These are phyloP conservation scores for Thomomys bottae DNA, from an alignment of 2,113 vertebrate genomes.

Conservation along the genomic window DNA sequence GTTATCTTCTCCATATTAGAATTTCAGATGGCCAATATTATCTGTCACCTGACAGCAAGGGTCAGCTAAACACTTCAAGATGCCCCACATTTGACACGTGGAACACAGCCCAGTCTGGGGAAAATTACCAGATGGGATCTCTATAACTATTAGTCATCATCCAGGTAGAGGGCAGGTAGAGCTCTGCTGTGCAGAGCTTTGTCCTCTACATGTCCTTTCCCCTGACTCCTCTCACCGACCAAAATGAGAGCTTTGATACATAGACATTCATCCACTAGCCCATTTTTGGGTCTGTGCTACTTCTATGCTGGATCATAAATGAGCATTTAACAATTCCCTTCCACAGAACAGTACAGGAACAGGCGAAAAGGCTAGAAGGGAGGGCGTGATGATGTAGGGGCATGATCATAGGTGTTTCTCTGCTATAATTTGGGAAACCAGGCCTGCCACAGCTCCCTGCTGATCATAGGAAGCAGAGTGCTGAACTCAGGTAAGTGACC, in stretches of 20 bases:
- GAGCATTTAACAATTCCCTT: neutral
- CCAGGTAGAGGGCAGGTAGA: neutral
- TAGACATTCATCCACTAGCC: neutral
- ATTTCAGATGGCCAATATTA: neutral
- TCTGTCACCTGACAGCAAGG: neutral
- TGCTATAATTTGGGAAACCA: neutral
- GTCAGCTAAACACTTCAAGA: conserved; percentile 41
- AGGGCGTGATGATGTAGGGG: too few species aligned
- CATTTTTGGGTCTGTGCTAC: neutral
- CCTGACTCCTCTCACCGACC: neutral
- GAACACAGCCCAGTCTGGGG: neutral
- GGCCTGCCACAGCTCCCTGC: neutral
- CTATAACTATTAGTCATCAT: fast-evolving
- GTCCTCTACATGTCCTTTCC: neutral
- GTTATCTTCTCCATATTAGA: neutral
- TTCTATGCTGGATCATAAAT: neutral
- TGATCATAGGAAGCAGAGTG: neutral
- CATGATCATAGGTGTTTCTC: neutral
- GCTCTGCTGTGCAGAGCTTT: neutral
- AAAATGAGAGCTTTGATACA: neutral
- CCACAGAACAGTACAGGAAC: neutral
- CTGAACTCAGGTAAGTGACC: neutral
- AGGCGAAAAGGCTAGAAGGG: neutral
- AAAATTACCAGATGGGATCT: neutral
- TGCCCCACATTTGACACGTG: neutral